Evolutionary conservation across 2,888 invertebrate genomes (phyloP), one percentile per base, ranked within the genome.

Genomic region (Ceratothoa steindachneri): DNA sequence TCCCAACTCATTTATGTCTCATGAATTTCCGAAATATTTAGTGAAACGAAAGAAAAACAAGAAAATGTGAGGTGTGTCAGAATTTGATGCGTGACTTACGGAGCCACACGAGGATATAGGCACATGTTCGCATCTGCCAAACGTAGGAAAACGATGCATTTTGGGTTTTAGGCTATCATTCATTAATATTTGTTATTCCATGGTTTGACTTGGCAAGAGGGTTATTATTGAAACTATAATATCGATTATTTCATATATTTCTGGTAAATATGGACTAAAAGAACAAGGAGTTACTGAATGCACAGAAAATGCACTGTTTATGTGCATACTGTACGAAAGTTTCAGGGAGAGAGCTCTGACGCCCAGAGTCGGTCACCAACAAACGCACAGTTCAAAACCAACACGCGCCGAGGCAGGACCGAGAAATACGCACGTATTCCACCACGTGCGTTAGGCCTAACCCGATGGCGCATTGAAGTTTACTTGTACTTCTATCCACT

Each of bases 381-480:
- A 60, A 22, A 60, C 60, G 60, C 60, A 60, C 60, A 60, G 60
- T 60, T 22, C 60, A 60, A 60, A n/a, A n/a, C 60, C 27, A 60
- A 60, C 60, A 60, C 60, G 60, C 60, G 60, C 60, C 24, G 60
- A 60, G 60, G 60, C 12, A 60, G 27, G 60, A 60, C 60, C 60
- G 60, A 60, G 12, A 24, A 60, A 24, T 24, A 24, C 60, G 60
- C 60, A 60, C 60, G 60, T 60, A 60, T 60, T 60, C n/a, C 60
- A 60, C 19, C 60, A 60, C 60, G 60, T 60, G 60, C 60, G 27
- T 60, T 60, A 60, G 60, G 60, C 60, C 60, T 60, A 60, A 60
- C 60, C n/a, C 22, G 60, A 60, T 60, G 60, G 60, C 60, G 60
- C 60, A 60, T 60, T 60, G 60, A 60, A 60, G 60, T 60, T 60